phyloP scores from a whole-genome alignment of 1,140 invertebrate species.

The Brachionus paranguensis region DNA sequence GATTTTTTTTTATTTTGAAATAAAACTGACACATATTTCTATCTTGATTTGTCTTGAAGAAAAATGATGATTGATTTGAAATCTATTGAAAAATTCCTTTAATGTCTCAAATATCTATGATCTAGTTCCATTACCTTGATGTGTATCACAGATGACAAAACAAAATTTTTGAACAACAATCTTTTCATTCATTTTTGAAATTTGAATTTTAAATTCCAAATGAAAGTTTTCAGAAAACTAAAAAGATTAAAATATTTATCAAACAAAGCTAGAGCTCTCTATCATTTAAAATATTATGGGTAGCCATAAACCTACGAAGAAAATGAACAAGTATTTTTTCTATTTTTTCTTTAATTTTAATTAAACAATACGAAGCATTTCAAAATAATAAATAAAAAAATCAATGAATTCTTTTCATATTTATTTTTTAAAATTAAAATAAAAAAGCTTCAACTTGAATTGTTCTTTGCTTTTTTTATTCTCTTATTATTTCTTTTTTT shows the following conservation, averaged over 20 bases:
- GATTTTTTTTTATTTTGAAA: neutral
- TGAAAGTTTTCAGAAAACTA: neutral
- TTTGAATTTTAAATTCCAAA: neutral
- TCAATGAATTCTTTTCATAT: constrained; percentile 23
- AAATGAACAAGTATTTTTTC: neutral
- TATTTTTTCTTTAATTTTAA: neutral
- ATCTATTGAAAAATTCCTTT: neutral
- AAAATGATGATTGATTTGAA: neutral
- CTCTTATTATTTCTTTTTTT: neutral
- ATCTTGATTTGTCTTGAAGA: neutral
- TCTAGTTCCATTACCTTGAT: neutral
- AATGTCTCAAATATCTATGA: neutral
- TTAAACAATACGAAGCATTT: neutral
- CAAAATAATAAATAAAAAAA: constrained; percentile 34
- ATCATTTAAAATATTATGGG: neutral
- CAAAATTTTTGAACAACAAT: neutral
- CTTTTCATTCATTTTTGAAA: neutral
- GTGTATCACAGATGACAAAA: neutral
- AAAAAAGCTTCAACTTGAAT: constrained; percentile 23
- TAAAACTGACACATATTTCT: neutral
- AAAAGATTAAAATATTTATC: neutral
- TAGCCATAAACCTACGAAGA: neutral
- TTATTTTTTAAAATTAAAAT: neutral
- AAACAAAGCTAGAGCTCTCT: neutral
- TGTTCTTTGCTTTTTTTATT: constrained; percentile 9